Conservation (phyloP, 2,113 vertebrate species). For the Globicephala melas region DNA sequence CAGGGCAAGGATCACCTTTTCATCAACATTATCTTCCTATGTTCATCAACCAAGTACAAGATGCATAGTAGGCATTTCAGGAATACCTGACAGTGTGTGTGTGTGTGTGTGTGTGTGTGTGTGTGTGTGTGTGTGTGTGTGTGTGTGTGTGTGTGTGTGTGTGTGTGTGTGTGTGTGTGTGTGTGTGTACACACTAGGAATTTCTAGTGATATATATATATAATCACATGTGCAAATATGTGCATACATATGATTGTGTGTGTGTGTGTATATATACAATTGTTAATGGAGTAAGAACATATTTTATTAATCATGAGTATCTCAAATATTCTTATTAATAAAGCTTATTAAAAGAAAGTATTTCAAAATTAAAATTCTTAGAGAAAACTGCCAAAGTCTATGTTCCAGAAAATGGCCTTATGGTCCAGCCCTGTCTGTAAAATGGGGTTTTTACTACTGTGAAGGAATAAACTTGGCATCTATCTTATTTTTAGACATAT, state of each 20-base stretch:
- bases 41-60: not conserved
- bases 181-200: not conserved
- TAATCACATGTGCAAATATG: not conserved
- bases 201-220: not conserved
- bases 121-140: not conserved
- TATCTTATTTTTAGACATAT: slow-evolving; percentile 42
- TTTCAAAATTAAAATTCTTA: slow-evolving; percentile 54
- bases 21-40: not conserved
- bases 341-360: not conserved
- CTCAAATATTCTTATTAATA: slow-evolving; percentile 42
- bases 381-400: slow-evolving; percentile 19
- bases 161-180: not conserved
- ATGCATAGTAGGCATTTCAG: not conserved
- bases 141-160: not conserved
- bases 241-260: not conserved
- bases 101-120: not conserved
- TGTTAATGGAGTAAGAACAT: not conserved
- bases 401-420: slow-evolving; percentile 42
- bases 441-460: slow-evolving; percentile 60
- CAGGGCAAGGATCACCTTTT: not conserved
- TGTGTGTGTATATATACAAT: not conserved
- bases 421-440: slow-evolving; percentile 47
- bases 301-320: slow-evolving; percentile 37
- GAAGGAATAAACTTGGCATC: slow-evolving; percentile 48
- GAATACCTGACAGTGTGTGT: not conserved